Percentiles rank a stretch among this genome's conserved stretches.
phyloP scores from a whole-genome alignment of 1,140 invertebrate species.

The Stegodyphus dumicola region DNA sequence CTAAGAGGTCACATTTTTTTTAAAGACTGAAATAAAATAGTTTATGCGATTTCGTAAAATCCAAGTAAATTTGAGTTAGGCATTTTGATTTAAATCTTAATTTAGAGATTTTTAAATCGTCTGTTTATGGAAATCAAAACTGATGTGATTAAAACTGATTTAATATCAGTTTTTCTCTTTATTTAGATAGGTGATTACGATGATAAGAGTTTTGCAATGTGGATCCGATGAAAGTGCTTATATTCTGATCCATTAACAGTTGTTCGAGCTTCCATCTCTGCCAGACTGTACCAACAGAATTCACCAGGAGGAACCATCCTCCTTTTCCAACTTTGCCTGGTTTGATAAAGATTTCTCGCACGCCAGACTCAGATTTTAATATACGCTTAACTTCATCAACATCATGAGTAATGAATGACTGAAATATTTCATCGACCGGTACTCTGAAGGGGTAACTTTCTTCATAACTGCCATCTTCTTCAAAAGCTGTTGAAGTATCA shows the following conservation, averaged over 20 bases:
- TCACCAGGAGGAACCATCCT: slow-evolving; percentile 27
- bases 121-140: too few species aligned
- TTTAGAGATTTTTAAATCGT: too few species aligned
- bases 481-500: background rate
- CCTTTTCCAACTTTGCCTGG: background rate
- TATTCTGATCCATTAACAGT: slow-evolving; percentile 32
- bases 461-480: background rate
- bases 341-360: slow-evolving; percentile 16
- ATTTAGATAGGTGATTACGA: too few species aligned
- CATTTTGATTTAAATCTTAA: too few species aligned
- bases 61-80: too few species aligned
- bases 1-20: too few species aligned
- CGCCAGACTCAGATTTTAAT: slow-evolving; percentile 3
- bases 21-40: too few species aligned
- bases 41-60: too few species aligned
- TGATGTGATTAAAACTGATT: too few species aligned
- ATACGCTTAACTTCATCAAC: background rate
- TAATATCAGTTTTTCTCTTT: too few species aligned
- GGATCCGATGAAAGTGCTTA: too few species aligned
- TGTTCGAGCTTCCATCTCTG: slow-evolving; percentile 43
- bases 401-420: slow-evolving; percentile 2
- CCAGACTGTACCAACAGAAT: slow-evolving; percentile 32
- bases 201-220: too few species aligned
- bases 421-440: slow-evolving; percentile 12
- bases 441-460: slow-evolving; percentile 40